Evolutionary conservation across 2,797 vertebrate genomes (phyloP), one percentile per base, ranked within the genome.

Genomic region (Rousettus madagascariensis): DNA sequence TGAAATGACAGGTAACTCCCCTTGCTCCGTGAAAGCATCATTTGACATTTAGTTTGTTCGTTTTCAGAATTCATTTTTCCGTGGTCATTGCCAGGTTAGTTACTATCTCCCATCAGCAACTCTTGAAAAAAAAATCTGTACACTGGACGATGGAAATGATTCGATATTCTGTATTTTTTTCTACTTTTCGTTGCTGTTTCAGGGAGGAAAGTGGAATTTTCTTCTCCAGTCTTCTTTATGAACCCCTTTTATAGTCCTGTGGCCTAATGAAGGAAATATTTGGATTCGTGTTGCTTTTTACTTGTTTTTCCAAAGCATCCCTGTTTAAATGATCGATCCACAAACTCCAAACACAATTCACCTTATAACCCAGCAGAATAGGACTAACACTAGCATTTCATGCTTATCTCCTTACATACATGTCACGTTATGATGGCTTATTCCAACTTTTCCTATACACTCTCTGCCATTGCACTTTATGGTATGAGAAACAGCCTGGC

Each of bases 1-100:
- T 88, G 87, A 94, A 84, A 96, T 93, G 93, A 94, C 0, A 1
- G 82, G 92, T 91, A 84, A 96, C 63, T 90, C 77, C 72, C 65
- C 82, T 83, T 65, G 36, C 26, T 75, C 49, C n/a, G 17, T 41
- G 13, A 85, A 94, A 93, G 19, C 79, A 79, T 66, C 33, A 17
- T 89, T 94, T 71, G 75, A 80, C 77, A 86, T 82, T 93, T 82
- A 55, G 9, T 53, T 78, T 66, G 66, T 71, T 78, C 30, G 19
- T 26, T 91, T 92, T 77, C 26, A n/a, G 75, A 88, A 66, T 55
- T 65, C 15, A 86, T 94, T 90, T 80, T 84, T 36, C 74, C 38
- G 0, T 49, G 28, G 26, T 87, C 55, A 36, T 53, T 79, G 59
- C 61, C 75, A 89, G 59, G 59, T 71, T 51, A n/a, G 26, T 77